phyloP scores from a whole-genome alignment of 2,113 vertebrate species.

The Malurus elegans region DNA sequence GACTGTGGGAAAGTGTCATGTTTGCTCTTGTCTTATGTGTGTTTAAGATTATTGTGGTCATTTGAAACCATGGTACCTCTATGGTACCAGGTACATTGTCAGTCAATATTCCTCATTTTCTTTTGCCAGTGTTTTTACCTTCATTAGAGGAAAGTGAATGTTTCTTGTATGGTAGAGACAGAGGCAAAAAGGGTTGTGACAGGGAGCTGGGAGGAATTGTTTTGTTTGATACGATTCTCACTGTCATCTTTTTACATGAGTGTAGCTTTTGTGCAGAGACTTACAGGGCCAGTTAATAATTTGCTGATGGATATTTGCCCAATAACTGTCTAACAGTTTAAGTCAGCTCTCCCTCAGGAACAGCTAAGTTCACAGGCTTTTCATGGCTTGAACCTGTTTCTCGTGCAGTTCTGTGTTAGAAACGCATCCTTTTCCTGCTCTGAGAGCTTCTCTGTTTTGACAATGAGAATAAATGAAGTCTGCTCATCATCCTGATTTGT shows the following conservation, averaged over 20 bases:
- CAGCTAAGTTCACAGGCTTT: background rate
- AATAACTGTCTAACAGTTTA: background rate
- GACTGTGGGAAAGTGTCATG: background rate
- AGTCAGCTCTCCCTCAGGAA: background rate
- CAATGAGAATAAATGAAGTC: background rate
- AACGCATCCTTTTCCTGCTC: background rate
- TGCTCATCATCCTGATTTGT: constrained; percentile 40
- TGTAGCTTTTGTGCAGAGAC: background rate
- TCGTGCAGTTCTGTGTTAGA: background rate
- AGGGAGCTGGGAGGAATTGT: background rate
- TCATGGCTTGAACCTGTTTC: background rate
- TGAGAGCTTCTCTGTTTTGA: background rate
- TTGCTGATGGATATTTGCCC: background rate
- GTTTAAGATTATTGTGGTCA: background rate
- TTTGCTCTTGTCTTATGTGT: background rate
- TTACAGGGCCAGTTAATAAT: background rate
- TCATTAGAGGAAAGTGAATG: background rate
- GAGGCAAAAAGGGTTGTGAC: background rate
- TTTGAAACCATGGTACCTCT: background rate
- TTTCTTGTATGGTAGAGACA: background rate
- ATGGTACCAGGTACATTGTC: background rate
- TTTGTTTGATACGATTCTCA: background rate
- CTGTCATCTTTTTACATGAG: background rate
- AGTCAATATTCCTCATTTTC: background rate
- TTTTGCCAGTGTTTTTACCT: background rate